These are phyloP conservation scores for Cheiracanthium punctorium DNA, from an alignment of 2,888 invertebrate genomes.

Conservation along the genomic window DNA sequence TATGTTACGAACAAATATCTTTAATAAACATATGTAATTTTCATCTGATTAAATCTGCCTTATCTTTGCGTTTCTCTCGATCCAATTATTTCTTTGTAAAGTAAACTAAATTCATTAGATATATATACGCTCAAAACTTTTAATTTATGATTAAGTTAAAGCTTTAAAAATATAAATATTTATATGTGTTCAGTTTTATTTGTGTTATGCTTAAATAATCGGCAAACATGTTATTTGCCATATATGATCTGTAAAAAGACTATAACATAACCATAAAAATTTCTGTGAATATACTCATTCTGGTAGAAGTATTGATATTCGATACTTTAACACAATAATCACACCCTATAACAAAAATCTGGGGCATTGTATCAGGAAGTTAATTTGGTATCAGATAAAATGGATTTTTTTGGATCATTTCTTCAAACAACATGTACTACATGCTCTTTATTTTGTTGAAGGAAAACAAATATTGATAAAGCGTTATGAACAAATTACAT, in stretches of 20 bases:
- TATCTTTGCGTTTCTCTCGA: too few relatives aligned
- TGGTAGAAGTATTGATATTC: background rate
- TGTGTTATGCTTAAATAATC: too few relatives aligned
- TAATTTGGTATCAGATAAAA: background rate
- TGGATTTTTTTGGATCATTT: background rate
- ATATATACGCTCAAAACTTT: too few relatives aligned
- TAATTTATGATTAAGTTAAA: too few relatives aligned
- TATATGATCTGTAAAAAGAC: background rate
- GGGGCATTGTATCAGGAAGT: background rate
- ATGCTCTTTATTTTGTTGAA: background rate
- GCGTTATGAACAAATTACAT: background rate
- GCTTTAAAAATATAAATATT: too few relatives aligned
- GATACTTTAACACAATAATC: background rate
- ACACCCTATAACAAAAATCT: background rate
- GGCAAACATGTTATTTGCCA: too few relatives aligned
- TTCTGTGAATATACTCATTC: background rate
- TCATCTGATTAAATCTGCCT: too few relatives aligned
- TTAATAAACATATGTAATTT: too few relatives aligned
- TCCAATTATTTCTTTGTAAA: too few relatives aligned
- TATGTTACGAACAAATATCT: too few relatives aligned
- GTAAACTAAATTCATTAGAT: too few relatives aligned
- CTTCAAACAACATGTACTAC: background rate
- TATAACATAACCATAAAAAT: background rate
- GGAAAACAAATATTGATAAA: background rate
- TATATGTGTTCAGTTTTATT: too few relatives aligned